These are phyloP conservation scores for Otolemur crassicaudatus DNA, from an alignment of 2,797 vertebrate genomes.

Conservation along the genomic window DNA sequence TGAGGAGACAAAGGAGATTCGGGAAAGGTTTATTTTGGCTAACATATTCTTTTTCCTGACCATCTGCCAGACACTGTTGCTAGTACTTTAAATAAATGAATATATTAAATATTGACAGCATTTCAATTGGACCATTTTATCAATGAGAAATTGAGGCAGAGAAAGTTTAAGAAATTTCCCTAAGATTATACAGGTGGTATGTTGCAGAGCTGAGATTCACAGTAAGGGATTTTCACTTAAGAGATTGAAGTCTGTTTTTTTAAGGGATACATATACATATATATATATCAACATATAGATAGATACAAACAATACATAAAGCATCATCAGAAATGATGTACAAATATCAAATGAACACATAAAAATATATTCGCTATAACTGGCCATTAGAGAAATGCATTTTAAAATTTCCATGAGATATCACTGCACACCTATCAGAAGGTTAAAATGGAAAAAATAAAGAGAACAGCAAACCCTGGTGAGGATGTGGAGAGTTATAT, in stretches of 20 bases:
- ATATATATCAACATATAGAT: not conserved
- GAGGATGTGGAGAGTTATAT: not conserved
- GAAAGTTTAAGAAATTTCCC: not conserved
- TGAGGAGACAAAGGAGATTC: not conserved
- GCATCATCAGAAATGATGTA: not conserved
- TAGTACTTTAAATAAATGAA: not conserved
- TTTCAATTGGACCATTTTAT: not conserved
- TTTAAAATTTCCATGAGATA: not conserved
- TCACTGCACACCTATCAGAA: not conserved
- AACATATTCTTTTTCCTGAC: not conserved
- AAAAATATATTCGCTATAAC: not conserved
- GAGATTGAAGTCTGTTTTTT: not conserved
- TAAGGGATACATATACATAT: not conserved
- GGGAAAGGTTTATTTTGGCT: not conserved
- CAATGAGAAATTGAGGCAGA: not conserved
- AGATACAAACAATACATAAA: not conserved
- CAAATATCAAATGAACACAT: not conserved
- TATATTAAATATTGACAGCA: not conserved
- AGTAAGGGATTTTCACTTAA: not conserved
- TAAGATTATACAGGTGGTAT: not conserved
- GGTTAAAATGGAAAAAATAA: not conserved
- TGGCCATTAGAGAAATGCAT: not conserved
- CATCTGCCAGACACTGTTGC: not conserved
- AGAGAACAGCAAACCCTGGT: not conserved
- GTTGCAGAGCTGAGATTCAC: not conserved